These are phyloP conservation scores for Periphyllus acericola DNA, from an alignment of 2,888 invertebrate species.

Conservation along the genomic window DNA sequence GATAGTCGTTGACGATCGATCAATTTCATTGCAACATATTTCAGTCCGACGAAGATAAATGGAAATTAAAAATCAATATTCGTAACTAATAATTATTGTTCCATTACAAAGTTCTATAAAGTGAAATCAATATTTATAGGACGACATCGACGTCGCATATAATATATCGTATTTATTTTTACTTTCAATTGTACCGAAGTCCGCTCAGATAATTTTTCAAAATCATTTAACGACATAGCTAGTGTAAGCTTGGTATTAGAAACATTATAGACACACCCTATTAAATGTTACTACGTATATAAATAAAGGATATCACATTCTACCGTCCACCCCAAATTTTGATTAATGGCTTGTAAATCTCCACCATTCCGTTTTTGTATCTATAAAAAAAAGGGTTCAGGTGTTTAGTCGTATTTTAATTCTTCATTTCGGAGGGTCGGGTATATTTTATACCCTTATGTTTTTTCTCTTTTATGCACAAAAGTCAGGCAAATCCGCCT, in stretches of 20 bases:
- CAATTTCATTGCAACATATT: background rate
- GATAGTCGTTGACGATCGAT: background rate
- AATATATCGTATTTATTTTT: background rate
- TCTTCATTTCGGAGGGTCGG: slow-evolving; percentile 38
- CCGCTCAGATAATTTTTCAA: slow-evolving; percentile 12
- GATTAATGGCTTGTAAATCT: slow-evolving; percentile 55
- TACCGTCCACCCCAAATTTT: slow-evolving; percentile 45
- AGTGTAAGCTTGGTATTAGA: background rate
- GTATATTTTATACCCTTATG: slow-evolving; percentile 16
- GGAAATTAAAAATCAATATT: background rate
- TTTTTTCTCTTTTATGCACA: slow-evolving; percentile 30
- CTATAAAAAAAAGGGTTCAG: slow-evolving; percentile 49
- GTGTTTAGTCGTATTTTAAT: slow-evolving; percentile 47
- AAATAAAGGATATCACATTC: slow-evolving; percentile 31
- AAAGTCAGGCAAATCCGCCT: slow-evolving; percentile 41
- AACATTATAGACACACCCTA: slow-evolving; percentile 49
- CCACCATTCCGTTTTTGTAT: slow-evolving; percentile 31
- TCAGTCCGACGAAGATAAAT: background rate
- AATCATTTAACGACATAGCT: slow-evolving; percentile 27
- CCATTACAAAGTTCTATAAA: too few species aligned
- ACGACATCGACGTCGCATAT: background rate
- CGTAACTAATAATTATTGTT: too few species aligned
- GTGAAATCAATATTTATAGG: background rate
- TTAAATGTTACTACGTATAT: slow-evolving; percentile 38
- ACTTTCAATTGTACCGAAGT: background rate